Evolutionary conservation across 2,113 vertebrate species (phyloP).

Genomic region (Corythornis vintsioides): DNA sequence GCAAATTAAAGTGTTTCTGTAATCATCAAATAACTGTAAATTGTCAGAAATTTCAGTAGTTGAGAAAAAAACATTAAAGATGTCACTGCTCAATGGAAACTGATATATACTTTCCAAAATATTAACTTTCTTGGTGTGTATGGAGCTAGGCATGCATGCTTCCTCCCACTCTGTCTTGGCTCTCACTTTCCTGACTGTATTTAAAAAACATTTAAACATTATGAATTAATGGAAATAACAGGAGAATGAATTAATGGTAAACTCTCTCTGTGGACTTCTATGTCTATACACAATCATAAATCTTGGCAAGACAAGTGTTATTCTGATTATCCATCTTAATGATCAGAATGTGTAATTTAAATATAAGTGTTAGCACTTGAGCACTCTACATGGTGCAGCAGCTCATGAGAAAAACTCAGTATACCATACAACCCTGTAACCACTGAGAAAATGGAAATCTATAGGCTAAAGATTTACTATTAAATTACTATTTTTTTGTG

Average conservation of each 20-base stretch:
- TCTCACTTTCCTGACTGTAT: background rate
- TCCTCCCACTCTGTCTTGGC: accelerated
- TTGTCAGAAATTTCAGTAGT: background rate
- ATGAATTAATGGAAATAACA: constrained; percentile 1
- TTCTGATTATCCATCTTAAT: background rate
- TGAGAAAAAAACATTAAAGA: background rate
- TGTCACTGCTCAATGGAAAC: background rate
- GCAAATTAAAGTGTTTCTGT: background rate
- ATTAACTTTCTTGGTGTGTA: background rate
- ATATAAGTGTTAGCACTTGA: background rate
- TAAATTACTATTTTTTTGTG: background rate
- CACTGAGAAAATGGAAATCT: background rate
- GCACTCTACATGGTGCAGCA: accelerated
- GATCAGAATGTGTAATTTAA: background rate
- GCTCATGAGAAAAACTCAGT: background rate
- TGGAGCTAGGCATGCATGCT: background rate
- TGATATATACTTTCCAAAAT: background rate
- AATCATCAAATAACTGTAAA: background rate
- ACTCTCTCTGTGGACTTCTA: background rate
- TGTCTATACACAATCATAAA: background rate
- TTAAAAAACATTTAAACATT: background rate
- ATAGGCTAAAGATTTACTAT: background rate
- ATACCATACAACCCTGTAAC: background rate
- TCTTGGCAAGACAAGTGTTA: background rate
- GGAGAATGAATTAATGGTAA: background rate